Conservation (phyloP, 2,888 invertebrate genomes). For the Heliconius ethilla region DNA sequence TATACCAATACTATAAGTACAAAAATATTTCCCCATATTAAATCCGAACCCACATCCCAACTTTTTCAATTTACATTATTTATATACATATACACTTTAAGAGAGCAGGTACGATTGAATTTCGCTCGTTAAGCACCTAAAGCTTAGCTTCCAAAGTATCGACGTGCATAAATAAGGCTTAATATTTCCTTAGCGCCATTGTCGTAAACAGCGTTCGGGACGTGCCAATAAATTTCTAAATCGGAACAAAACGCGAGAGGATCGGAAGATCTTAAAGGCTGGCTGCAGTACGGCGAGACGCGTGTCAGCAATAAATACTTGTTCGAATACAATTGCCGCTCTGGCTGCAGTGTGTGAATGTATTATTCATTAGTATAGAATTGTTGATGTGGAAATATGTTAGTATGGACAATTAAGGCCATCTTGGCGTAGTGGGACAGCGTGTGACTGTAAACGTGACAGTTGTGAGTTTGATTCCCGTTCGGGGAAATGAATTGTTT, state of each 20-base stretch:
- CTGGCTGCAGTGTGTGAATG: conserved; percentile 49
- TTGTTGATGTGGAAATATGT: background rate
- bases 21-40: background rate
- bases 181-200: conserved; percentile 22
- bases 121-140: conserved; percentile 13
- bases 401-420: too few relatives aligned
- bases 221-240: conserved; percentile 36
- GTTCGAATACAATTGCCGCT: conserved; percentile 44
- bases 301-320: conserved; percentile 46
- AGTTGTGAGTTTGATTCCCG: too few relatives aligned
- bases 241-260: conserved; percentile 26
- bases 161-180: conserved; percentile 29
- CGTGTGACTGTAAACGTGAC: too few relatives aligned
- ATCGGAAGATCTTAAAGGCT: conserved; percentile 24
- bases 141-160: conserved; percentile 5
- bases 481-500: too few relatives aligned
- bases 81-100: background rate
- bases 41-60: background rate
- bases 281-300: conserved; percentile 28
- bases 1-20: background rate
- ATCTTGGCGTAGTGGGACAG: too few relatives aligned
- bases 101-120: conserved; percentile 1
- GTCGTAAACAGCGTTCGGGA: conserved; percentile 29
- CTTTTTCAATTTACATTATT: background rate
- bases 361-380: conserved; percentile 63